phyloP scores from a whole-genome alignment of 2,797 vertebrate species.

The Amniataba percoides region DNA sequence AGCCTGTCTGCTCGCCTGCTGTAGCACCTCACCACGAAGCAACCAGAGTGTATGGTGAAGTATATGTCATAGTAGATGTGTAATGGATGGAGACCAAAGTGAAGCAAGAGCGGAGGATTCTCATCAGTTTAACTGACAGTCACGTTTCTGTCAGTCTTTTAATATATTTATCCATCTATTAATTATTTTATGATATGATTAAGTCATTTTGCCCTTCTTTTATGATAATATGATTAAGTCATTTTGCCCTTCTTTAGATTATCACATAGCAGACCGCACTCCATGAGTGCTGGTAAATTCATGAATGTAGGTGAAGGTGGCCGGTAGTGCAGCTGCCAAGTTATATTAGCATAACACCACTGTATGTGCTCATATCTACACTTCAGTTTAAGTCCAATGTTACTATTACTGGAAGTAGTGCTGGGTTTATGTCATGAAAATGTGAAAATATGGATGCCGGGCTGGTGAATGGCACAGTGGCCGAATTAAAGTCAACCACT shows the following conservation, averaged over 20 bases:
- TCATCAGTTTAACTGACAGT: conserved; percentile 55
- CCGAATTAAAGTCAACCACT: too few species aligned
- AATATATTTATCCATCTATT: conserved; percentile 38
- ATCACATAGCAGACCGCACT: neutral
- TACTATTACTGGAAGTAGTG: neutral
- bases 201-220: neutral
- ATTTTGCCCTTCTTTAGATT: conserved; percentile 13
- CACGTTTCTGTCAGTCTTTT: conserved; percentile 43
- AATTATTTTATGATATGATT: conserved; percentile 28
- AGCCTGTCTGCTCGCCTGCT: conserved; percentile 54
- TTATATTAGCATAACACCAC: conserved; percentile 1
- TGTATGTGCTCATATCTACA: neutral
- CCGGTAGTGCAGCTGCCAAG: neutral
- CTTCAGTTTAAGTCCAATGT: neutral
- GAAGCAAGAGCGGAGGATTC: conserved; percentile 38
- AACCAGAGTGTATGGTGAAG: conserved; percentile 17
- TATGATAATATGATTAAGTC: too few species aligned
- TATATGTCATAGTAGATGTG: conserved; percentile 41
- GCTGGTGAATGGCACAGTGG: neutral
- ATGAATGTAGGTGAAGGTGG: neutral
- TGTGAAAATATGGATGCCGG: neutral
- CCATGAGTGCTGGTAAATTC: neutral
- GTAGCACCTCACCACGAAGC: conserved; percentile 35
- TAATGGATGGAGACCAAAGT: conserved; percentile 50
- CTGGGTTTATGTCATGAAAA: neutral